Evolutionary conservation across 2,888 invertebrate genomes (phyloP), one percentile per base, ranked within the genome.

Genomic region (Scaptomyza parva): DNA sequence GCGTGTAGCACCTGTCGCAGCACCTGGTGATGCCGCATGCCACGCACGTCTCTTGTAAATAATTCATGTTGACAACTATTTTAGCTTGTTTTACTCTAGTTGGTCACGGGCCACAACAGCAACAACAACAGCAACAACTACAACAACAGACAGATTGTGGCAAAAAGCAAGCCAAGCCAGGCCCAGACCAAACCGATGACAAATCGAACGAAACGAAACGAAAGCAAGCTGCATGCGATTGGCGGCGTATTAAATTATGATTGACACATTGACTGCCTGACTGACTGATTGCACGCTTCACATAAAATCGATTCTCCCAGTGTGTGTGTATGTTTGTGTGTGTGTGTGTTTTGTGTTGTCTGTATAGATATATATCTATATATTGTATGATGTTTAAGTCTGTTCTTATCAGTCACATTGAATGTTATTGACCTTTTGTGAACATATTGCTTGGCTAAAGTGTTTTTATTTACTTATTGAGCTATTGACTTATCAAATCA

Each of bases 31-130:
- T 64, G 67, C 61, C 54, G 71, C 81, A 81, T 81, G 82, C 78
- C 78, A 69, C 78, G 73, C 84, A 83, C 86, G 86, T 79, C 84
- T 78, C 66, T 79, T 80, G 84, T 86, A 86, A 83, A 86, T 86
- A 86, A 86, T 86, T 86, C 82, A 86, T 86, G 86, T 85, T 85
- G 86, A 86, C 85, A 86, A 86, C 85, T 86, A 81, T 86, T 79
- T 86, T 74, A 83, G 69, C 83, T 73, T 80, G 78, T 78, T 80
- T 82, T 71, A 84, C 84, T 82, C 74, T 82, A 76, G 71, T 80
- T 78, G 74, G 76, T 79, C 77, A 81, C 70, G 78, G 63, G 20
- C 14, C 48, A 41, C 17, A 39, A 39, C 11, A 11, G 7, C 2
- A 35, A 35, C 28, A 35, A 14, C 8, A 35, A 3, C 14, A 33